Percentiles rank a stretch among this genome's conserved stretches.
phyloP scores from a whole-genome alignment of 2,797 vertebrate genomes.

The Phoxinus dragarum region DNA sequence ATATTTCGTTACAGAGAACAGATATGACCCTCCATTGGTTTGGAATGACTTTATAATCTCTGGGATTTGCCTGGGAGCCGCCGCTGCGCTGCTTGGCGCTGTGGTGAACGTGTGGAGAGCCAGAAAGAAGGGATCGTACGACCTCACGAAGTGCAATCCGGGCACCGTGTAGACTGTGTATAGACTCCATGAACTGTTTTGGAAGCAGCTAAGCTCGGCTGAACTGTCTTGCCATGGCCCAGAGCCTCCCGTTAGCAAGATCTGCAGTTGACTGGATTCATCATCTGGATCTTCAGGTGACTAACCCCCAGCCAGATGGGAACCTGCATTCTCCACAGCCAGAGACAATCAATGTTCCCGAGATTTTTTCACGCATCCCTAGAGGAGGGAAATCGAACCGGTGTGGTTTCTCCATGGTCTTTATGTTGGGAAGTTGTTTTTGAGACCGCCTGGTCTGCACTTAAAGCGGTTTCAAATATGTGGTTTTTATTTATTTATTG shows the following conservation, averaged over 20 bases:
- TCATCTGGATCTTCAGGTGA: constrained; percentile 5
- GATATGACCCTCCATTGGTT: constrained; percentile 22
- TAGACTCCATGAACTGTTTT: background rate
- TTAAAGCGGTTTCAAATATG: background rate
- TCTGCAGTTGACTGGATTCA: constrained; percentile 20
- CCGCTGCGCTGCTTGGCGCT: constrained; percentile 54
- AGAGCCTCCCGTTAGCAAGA: background rate
- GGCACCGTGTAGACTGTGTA: constrained; percentile 47
- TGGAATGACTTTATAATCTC: constrained; percentile 61
- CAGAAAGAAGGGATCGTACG: constrained; percentile 75
- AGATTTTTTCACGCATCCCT: background rate
- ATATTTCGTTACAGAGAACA: constrained; percentile 61
- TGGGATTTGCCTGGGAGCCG: constrained; percentile 35
- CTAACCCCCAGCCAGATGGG: constrained; percentile 7
- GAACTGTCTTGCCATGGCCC: constrained; percentile 6
- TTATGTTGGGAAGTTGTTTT: constrained; percentile 11
- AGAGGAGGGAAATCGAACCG: background rate
- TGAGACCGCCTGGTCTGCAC: background rate
- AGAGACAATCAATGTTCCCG: constrained; percentile 1
- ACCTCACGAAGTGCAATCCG: constrained; percentile 66
- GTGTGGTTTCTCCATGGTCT: background rate
- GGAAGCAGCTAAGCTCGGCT: background rate
- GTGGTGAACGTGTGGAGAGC: constrained; percentile 71
- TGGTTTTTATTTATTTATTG: background rate
- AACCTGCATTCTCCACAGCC: constrained; percentile 6